Evolutionary conservation across 2,888 invertebrate genomes (phyloP), one percentile per base, ranked within the genome.

Genomic region (Cylloceria caligata): DNA sequence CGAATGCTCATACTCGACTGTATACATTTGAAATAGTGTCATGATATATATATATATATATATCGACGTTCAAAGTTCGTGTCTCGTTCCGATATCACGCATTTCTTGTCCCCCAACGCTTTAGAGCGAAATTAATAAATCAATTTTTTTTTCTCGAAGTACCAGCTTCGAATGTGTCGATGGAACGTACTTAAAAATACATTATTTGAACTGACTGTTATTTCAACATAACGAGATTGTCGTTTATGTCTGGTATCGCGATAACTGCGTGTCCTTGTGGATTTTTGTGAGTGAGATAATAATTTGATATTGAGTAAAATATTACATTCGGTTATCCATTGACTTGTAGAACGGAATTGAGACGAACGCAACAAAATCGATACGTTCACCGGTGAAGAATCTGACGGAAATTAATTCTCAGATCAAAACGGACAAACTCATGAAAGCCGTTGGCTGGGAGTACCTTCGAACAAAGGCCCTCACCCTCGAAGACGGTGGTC

Each of bases 361-460:
- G 83, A 89, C 92, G 9, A 97, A 96, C 88, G 98, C 99, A 82
- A 98, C 99, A 2, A 94, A 94, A 86, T 99, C 98, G 64, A 95
- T 96, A 19, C 95, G 95, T 72, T 96, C 98, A 0, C 95, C 96
- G 13, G 96, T 98, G 75, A 96, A 96, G 87, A 99, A 98, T 93
- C 93, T 99, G 87, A 94, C 93, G 52, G 97, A 98, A 85, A 94
- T 96, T 72, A 95, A 96, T 93, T 94, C 95, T 72, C 94, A 94
- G 68, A 94, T 98, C 24, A 95, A 95, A 16, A 95, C 96, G 85
- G 95, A 96, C 76, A 94, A 95, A 82, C 93, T 98, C 47, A 94
- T 98, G 82, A 95, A 96, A 7, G 96, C 97, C 4, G 94, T 99
- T 79, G 97, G 98, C 36, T 95, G 97, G 94, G 97, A 97, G 92